Evolutionary conservation across 2,113 vertebrate species (phyloP).

Genomic region (Candoia aspera): DNA sequence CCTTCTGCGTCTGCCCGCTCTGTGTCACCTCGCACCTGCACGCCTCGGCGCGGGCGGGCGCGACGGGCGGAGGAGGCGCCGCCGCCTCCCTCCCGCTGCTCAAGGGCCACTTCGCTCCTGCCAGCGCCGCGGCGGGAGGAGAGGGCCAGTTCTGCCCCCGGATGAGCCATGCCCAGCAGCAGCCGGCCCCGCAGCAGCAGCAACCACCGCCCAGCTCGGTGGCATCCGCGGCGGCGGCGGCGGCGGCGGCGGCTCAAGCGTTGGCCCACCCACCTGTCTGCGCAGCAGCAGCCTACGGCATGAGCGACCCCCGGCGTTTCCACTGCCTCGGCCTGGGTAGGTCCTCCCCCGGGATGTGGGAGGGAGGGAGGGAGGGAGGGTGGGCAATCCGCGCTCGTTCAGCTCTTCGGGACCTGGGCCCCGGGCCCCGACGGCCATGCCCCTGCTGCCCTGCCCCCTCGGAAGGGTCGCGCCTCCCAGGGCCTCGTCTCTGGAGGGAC

Average conservation of each 20-base stretch:
- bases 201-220: constrained; percentile 13
- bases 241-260: constrained; percentile 76
- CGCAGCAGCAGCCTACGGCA: constrained; percentile 88
- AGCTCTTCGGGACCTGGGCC: background rate
- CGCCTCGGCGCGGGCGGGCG: constrained; percentile 68
- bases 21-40: constrained; percentile 97
- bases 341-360: constrained; percentile 8
- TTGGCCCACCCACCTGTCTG: constrained; percentile 90
- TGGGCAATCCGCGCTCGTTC: background rate
- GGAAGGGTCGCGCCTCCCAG: background rate
- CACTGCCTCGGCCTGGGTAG: constrained; percentile 96
- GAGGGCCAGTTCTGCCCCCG: constrained; percentile 88
- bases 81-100: constrained; percentile 19
- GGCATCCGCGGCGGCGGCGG: constrained; percentile 42
- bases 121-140: constrained; percentile 67
- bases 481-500: no score
- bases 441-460: background rate
- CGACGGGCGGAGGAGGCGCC: background rate
- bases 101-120: constrained; percentile 56
- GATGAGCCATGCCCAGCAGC: constrained; percentile 73
- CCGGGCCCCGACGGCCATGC: background rate
- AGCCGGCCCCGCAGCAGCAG: constrained; percentile 48
- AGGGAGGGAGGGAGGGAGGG: background rate
- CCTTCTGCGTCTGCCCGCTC: constrained; percentile 94
- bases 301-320: constrained; percentile 92